Base-by-base conservation (phyloP, 2,797 vertebrate genomes). In the Sebastes diploproa region DNA sequence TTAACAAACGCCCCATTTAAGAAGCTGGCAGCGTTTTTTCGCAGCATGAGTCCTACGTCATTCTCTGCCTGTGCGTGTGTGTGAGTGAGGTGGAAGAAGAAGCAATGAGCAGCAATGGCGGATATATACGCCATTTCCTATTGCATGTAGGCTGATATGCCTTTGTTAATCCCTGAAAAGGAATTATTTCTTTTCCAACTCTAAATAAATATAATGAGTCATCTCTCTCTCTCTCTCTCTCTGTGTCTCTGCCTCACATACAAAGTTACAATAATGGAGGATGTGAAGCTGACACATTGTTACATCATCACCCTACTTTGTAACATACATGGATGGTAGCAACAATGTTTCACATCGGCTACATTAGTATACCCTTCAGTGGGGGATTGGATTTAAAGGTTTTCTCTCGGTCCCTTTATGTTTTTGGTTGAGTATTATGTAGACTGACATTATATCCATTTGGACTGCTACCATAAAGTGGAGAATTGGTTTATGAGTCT, bases 81-180 rank as follows among this genome's bases (percentile, higher is more conserved):
- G 42, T 46, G 50, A 32, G 59, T 9, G 52, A 29, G 60, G 76
- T 85, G 82, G 86, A 77, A 81, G 86, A 83, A 84, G 86, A 85
- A 83, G 86, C 81, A 74, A 61, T 34, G 78, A 85, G 61, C 82
- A 90, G 72, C 85, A 86, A 94, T 92, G 93, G 92, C 91, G 92
- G 87, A 88, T 77, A 38, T 75, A 38, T 50, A 50, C 83, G 86
- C 85, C 87, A 89, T 89, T 91, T 92, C 84, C 88, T 81, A 50
- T 65, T 65, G 25, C 64, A 60, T 75, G 42, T 22, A 50, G n/a
- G 6, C 9, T 72, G 10, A 61, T 11, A 3, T 63, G 50, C 18
- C 27, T 77, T 30, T 62, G 75, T 72, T 56, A 13, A 29, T 29
- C 1, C 32, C 25, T 5, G 14, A 29, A 1, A 14, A 4, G 18